Conservation (phyloP, 2,797 vertebrate species). For the Arnoldichthys spilopterus region DNA sequence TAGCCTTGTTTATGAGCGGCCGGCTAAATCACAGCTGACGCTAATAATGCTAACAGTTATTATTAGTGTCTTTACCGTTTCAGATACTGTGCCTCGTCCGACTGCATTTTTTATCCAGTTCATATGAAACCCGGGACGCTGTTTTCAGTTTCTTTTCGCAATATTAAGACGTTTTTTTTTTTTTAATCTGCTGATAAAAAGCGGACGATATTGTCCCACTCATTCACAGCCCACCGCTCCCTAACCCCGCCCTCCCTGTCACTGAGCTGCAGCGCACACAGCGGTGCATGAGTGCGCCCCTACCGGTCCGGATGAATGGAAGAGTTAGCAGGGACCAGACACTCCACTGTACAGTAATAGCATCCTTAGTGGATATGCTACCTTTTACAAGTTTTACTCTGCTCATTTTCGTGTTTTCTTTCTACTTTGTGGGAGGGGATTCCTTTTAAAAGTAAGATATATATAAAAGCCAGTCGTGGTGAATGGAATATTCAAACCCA, state of each 20-base stretch:
- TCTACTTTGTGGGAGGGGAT: no score
- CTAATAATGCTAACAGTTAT: neutral
- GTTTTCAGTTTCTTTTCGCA: neutral
- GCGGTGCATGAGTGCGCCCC: constrained; percentile 11
- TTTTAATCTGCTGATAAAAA: neutral
- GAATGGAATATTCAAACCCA: no score
- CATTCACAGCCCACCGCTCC: neutral
- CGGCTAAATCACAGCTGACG: neutral
- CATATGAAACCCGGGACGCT: constrained; percentile 8
- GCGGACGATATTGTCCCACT: neutral
- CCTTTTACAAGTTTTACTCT: no score
- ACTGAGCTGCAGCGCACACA: neutral
- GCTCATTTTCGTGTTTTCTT: no score
- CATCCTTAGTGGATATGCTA: no score
- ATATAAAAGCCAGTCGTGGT: no score
- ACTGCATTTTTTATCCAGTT: constrained; percentile 66
- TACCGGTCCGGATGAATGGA: neutral
- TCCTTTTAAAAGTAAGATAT: no score
- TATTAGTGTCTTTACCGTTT: constrained; percentile 85
- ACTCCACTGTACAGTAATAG: no score
- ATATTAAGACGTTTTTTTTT: neutral
- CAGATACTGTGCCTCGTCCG: constrained; percentile 83
- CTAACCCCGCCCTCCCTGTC: neutral
- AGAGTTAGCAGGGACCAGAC: no score
- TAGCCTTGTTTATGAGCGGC: no score